Percentiles rank a stretch among this genome's conserved stretches.
Evolutionary conservation across 1,140 invertebrate genomes (phyloP).

Genomic region (Plectrocnemia conspersa): DNA sequence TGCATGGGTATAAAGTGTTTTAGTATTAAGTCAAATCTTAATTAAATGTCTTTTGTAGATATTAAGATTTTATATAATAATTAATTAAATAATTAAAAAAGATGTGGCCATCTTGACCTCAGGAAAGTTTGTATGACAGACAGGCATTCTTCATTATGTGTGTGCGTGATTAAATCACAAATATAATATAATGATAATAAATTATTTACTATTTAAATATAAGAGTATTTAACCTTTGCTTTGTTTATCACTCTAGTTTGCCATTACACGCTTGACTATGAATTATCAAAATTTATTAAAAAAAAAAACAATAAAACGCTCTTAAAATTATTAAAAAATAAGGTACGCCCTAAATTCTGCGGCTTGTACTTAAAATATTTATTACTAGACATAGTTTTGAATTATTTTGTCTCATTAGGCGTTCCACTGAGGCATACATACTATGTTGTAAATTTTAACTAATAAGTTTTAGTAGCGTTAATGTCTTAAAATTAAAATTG

Average conservation of each 20-base stretch:
- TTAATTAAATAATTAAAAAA: conserved; percentile 12
- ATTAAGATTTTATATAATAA: too few relatives aligned
- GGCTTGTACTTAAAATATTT: conserved; percentile 25
- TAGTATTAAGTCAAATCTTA: too few relatives aligned
- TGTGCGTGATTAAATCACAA: too few relatives aligned
- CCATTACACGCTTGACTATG: not conserved
- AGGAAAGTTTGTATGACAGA: conserved; percentile 24
- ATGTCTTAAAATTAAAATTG: conserved; percentile 14
- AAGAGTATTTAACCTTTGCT: conserved; percentile 6
- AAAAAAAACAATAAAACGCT: too few relatives aligned
- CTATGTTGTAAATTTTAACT: conserved; percentile 17
- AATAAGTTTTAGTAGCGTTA: conserved; percentile 9
- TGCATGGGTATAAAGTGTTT: too few relatives aligned
- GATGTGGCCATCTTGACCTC: conserved; percentile 22
- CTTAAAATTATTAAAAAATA: too few relatives aligned
- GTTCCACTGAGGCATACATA: conserved; percentile 14
- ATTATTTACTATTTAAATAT: not conserved
- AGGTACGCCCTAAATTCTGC: conserved; percentile 7
- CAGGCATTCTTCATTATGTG: conserved; percentile 12
- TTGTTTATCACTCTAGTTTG: conserved; percentile 1
- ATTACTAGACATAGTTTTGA: conserved; percentile 5
- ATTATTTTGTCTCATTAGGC: conserved; percentile 12
- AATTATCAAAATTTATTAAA: too few relatives aligned
- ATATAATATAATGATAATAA: too few relatives aligned
- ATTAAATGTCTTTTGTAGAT: too few relatives aligned